Evolutionary conservation across 2,113 vertebrate genomes (phyloP), one percentile per base, ranked within the genome.

Genomic region (Romanogobio albipinnatus): DNA sequence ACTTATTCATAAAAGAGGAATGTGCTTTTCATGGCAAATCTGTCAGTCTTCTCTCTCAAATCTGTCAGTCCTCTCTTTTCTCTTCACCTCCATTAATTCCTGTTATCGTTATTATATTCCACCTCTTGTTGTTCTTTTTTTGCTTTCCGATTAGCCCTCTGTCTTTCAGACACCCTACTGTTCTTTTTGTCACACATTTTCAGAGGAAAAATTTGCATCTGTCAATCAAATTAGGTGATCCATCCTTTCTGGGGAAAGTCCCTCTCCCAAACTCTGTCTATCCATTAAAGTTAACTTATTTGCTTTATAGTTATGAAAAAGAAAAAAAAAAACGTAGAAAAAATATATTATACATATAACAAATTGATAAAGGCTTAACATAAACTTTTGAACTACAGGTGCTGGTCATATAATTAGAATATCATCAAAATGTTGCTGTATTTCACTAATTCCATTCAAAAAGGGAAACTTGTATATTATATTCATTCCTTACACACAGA

Each of bases 151-250:
- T 64, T 15, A 11, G 7, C 51, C 17, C 9, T n/a, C 26, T 62
- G 24, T 73, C 19, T 73, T 19, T 43, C 61, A 73, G 70, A 73
- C 15, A 8, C 39, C n/a, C 70, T 73, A 22, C 11, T 47, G 70
- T 53, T 62, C 39, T 8, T 59, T n/a, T 29, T 29, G 15, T 61
- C 29, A 36, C 14, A 39, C 11, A 24, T 43, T 51, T 76, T 17
- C 15, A 24, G 70, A 86, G 76, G 80, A 87, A 43, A 88, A 86
- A 84, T 47, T 3, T 68, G 70, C 49, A 75, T 10, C 26, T 88
- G 89, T 85, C 79, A 76, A 22, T 89, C 66, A 86, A 79, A 47
- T 66, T 49, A 22, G 79, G 9, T 68, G 14, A 83, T 17, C 79
- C 33, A 33, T 82, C 24, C 45, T 61, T 79, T 29, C 43, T 76